Base-by-base conservation (phyloP, 2,113 vertebrate genomes). In the Zapornia atra region DNA sequence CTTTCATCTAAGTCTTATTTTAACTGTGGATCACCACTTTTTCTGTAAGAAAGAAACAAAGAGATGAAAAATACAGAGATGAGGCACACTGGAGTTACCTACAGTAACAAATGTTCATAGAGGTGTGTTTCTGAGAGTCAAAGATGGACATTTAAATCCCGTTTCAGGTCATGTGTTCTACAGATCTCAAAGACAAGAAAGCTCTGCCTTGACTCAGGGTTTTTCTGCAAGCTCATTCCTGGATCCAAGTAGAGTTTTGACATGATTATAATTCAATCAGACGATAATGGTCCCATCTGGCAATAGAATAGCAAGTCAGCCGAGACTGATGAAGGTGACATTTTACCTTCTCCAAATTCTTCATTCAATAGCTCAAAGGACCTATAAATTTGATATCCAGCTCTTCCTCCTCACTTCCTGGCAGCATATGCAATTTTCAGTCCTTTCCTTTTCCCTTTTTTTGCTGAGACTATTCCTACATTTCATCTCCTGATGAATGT, bases 261-360 rank as follows among this genome's bases (percentile, higher is more conserved):
- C 82, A 64, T 86, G 72, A 94, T 92, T 95, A 84, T 96, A 96
- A 93, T 96, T 96, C 88, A 94, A 70, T 92, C 92, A 94, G 76
- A 84, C 4, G 26, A 82, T 92, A 95, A 94, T 94, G 83, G 86
- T 89, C 91, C 91, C 91, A 82, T 94, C 95, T 96, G 94, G 92
- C 77, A 95, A 68, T 86, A 95, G 86, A 92, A 81, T 71, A 86
- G 94, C 83, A 91, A 94, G 86, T 97, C 91, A 95, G 69, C 77
- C 1, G 38, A 95, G 91, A 86, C 95, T 96, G 95, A 91, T 95
- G 95, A 92, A 90, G 94, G 85, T 96, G 94, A 94, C 95, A 95
- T 96, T 96, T 96, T 95, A 82, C 73, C 73, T 94, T 96, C 81
- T 95, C 86, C 94, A 89, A 82, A 91, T 91, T 96, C 77, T 85